These are phyloP conservation scores for Labeo calbasu DNA, from an alignment of 2,797 vertebrate genomes.

Conservation along the genomic window DNA sequence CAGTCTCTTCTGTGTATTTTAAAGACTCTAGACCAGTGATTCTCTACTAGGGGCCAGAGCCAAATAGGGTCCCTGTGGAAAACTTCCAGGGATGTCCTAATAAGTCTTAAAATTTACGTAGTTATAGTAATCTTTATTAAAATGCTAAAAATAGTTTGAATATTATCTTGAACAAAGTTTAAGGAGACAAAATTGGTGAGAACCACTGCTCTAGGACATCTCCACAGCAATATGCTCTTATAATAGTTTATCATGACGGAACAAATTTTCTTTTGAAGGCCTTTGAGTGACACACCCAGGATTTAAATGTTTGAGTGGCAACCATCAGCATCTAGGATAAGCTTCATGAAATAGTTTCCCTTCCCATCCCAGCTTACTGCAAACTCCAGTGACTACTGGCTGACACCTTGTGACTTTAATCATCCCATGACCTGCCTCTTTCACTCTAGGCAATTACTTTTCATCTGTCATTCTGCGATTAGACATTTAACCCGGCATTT, in stretches of 20 bases:
- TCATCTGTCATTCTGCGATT: no score
- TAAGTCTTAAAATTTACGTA: background rate
- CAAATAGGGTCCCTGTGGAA: background rate
- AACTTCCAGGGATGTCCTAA: background rate
- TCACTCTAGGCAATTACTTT: no score
- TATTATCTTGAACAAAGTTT: slow-evolving; percentile 8
- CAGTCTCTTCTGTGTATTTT: background rate
- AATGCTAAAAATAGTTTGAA: background rate
- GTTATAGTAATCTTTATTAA: background rate
- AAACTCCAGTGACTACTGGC: no score
- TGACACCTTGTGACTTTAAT: no score
- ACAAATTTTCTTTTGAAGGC: background rate
- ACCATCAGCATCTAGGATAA: background rate
- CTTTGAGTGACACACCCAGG: background rate
- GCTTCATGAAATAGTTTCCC: background rate
- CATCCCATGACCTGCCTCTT: no score
- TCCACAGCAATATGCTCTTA: background rate
- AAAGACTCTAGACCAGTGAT: background rate
- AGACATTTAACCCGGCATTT: background rate
- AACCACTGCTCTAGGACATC: background rate
- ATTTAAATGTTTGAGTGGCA: background rate
- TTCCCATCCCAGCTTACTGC: background rate
- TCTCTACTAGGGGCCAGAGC: background rate
- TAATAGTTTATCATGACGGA: background rate
- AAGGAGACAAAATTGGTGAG: background rate